Evolutionary conservation across 2,888 invertebrate species (phyloP).

Genomic region (Lathronympha strigana): DNA sequence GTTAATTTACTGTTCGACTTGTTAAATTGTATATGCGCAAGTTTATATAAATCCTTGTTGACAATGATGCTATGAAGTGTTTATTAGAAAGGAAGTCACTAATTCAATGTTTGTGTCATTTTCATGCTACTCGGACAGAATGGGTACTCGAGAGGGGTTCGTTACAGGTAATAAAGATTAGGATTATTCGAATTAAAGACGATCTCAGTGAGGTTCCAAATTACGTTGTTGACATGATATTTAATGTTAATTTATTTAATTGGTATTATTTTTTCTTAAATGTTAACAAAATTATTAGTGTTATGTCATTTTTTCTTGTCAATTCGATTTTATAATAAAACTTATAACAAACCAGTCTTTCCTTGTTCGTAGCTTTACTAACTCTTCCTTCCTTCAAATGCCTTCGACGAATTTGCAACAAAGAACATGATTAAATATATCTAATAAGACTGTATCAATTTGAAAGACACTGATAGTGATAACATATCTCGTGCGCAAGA

Average conservation of each 20-base stretch:
- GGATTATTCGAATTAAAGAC: slow-evolving; percentile 48
- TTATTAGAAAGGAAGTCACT: slow-evolving; percentile 51
- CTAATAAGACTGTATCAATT: too few species aligned
- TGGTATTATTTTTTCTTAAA: slow-evolving; percentile 62
- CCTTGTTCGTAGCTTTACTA: slow-evolving; percentile 57
- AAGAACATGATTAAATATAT: slow-evolving; percentile 8
- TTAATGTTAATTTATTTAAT: slow-evolving; percentile 52
- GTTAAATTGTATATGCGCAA: slow-evolving; percentile 68
- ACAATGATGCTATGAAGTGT: slow-evolving; percentile 65
- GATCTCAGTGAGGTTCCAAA: slow-evolving; percentile 49
- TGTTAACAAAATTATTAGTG: slow-evolving; percentile 70
- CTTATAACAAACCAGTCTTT: slow-evolving; percentile 66
- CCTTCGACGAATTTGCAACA: neutral
- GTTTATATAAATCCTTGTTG: slow-evolving; percentile 65
- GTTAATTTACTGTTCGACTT: slow-evolving; percentile 67
- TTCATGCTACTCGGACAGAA: slow-evolving; percentile 79
- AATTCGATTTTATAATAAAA: slow-evolving; percentile 69
- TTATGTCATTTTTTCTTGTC: slow-evolving; percentile 66
- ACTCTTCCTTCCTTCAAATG: slow-evolving; percentile 8
- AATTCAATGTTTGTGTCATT: slow-evolving; percentile 59
- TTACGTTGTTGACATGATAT: slow-evolving; percentile 53
- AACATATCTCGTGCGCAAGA: too few species aligned
- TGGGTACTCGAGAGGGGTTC: slow-evolving; percentile 76
- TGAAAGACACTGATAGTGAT: too few species aligned
- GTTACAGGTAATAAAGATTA: slow-evolving; percentile 72